phyloP scores from a whole-genome alignment of 2,113 vertebrate species.

The Ammodytes dubius region DNA sequence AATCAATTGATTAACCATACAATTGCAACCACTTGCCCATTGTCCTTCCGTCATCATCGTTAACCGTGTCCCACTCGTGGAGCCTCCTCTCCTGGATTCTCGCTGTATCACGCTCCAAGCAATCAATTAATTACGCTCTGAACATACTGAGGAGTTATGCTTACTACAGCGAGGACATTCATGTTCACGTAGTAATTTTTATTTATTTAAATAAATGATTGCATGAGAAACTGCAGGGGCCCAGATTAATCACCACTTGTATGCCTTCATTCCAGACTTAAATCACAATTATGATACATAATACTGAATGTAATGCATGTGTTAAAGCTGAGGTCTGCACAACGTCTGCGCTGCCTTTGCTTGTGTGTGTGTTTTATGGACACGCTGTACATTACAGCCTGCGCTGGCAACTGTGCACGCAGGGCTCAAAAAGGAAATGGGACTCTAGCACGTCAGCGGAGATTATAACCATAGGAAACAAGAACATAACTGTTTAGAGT shows the following conservation, averaged over 20 bases:
- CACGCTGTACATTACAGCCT: constrained; percentile 58
- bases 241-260: constrained; percentile 60
- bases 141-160: not conserved
- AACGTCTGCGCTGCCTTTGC: constrained; percentile 60
- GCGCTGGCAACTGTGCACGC: constrained; percentile 37
- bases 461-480: constrained; percentile 80
- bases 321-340: constrained; percentile 70
- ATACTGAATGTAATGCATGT: constrained; percentile 76
- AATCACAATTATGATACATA: constrained; percentile 81
- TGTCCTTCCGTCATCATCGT: not conserved
- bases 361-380: constrained; percentile 60
- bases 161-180: constrained; percentile 21
- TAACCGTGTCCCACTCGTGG: not conserved
- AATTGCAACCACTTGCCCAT: not conserved
- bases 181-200: constrained; percentile 20
- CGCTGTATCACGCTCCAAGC: constrained; percentile 11
- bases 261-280: constrained; percentile 66
- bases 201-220: constrained; percentile 55
- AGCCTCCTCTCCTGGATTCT: not conserved
- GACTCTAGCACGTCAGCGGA: constrained; percentile 71
- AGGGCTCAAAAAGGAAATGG: constrained; percentile 78
- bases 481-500: constrained; percentile 81
- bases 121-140: constrained; percentile 21
- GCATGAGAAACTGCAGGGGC: constrained; percentile 54
- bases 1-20: not conserved